phyloP scores from a whole-genome alignment of 1,140 invertebrate genomes.

The Drosophila sp. region DNA sequence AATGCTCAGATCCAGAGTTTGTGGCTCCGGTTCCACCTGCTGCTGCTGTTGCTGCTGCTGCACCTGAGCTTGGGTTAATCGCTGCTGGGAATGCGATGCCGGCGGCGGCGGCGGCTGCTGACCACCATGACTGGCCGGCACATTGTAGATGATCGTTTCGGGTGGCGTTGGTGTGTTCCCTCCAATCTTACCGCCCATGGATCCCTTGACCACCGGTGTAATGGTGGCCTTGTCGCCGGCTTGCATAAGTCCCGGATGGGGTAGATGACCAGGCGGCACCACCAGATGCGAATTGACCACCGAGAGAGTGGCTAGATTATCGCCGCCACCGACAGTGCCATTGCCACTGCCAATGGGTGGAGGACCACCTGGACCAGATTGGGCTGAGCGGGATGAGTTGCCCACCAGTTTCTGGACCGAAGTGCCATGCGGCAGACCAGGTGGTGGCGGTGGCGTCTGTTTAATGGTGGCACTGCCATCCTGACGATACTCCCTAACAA shows the following conservation, averaged over 20 bases:
- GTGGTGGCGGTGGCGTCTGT: constrained; percentile 25
- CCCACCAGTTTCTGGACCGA: constrained; percentile 62
- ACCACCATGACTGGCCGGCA: constrained; percentile 32
- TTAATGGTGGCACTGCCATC: constrained; percentile 55
- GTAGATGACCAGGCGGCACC: constrained; percentile 38
- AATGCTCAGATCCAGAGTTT: constrained; percentile 91
- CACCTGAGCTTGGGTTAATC: constrained; percentile 26
- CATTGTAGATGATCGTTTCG: constrained; percentile 85
- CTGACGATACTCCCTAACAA: constrained; percentile 84
- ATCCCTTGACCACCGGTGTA: constrained; percentile 85
- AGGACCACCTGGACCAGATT: neutral
- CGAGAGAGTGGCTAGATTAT: constrained; percentile 87
- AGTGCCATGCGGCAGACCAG: constrained; percentile 57
- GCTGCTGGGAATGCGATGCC: constrained; percentile 24
- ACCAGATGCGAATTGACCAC: constrained; percentile 85
- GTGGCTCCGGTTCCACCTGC: constrained; percentile 85
- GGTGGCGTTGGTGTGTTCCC: constrained; percentile 70
- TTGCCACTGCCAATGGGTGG: constrained; percentile 25
- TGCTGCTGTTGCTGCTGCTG: constrained; percentile 83
- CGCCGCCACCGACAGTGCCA: constrained; percentile 72
- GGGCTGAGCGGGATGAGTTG: constrained; percentile 21
- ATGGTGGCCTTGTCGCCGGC: constrained; percentile 69
- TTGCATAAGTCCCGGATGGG: constrained; percentile 70
- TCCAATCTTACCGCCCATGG: constrained; percentile 83
- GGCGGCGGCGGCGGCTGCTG: constrained; percentile 25